These are phyloP conservation scores for Hydractinia symbiolongicarpus DNA, from an alignment of 30 jellyfish, hydroid and myxozoan species.

Conservation along the genomic window DNA sequence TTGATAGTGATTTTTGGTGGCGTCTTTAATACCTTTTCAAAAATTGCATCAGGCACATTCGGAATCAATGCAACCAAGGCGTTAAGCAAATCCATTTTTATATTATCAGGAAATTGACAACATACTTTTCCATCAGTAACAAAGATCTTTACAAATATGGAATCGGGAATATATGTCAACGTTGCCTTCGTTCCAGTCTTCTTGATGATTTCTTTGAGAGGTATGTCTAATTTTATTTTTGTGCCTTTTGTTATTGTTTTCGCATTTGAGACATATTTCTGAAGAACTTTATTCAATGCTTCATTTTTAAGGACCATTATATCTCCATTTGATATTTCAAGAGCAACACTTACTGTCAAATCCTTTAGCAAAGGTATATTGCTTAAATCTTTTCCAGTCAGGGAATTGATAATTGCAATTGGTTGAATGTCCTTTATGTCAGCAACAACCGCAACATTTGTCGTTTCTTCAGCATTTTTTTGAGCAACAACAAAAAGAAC, in stretches of 20 bases:
- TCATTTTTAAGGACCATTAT: conserved; percentile 39
- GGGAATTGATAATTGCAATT: conserved; percentile 21
- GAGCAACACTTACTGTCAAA: conserved; percentile 36
- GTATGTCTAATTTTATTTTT: conserved; percentile 39
- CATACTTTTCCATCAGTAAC: conserved; percentile 38
- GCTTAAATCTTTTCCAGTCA: conserved; percentile 56
- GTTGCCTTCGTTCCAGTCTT: conserved; percentile 40
- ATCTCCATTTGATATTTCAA: conserved; percentile 45
- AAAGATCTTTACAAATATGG: conserved; percentile 36
- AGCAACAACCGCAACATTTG: conserved; percentile 39
- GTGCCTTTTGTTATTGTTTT: conserved; percentile 46
- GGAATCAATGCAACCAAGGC: conserved; percentile 60
- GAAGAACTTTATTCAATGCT: conserved; percentile 30
- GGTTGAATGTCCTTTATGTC: conserved; percentile 42
- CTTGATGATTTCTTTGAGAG: conserved; percentile 49
- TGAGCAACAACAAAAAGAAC: conserved; percentile 30
- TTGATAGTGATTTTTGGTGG: neutral
- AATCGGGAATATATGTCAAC: conserved; percentile 41
- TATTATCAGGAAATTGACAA: conserved; percentile 57
- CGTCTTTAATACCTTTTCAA: conserved; percentile 14
- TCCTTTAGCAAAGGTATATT: conserved; percentile 55
- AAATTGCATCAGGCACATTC: conserved; percentile 45
- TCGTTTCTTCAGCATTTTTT: conserved; percentile 42
- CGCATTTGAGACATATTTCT: conserved; percentile 24
- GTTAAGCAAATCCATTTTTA: conserved; percentile 50